Evolutionary conservation across 2,113 vertebrate species (phyloP).

Genomic region (Picathartes gymnocephalus): DNA sequence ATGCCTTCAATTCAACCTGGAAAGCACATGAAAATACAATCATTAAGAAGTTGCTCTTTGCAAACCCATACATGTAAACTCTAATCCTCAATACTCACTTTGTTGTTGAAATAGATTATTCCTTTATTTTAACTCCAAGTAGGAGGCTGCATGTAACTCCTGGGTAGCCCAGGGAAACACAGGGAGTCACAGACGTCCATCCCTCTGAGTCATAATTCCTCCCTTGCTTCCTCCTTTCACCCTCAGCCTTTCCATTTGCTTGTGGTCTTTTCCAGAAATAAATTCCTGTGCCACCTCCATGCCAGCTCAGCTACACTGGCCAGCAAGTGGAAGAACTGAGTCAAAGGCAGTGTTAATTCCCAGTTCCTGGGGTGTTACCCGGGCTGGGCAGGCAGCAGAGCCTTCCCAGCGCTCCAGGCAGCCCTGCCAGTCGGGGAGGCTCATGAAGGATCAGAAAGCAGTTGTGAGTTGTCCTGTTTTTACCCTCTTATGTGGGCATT

Average conservation of each 20-base stretch:
- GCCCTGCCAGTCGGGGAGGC: not conserved
- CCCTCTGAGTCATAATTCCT: not conserved
- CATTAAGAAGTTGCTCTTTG: not conserved
- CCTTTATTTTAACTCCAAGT: not conserved
- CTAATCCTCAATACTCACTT: not conserved
- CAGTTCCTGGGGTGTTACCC: not conserved
- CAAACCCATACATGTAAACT: not conserved
- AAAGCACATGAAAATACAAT: not conserved
- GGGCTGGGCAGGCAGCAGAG: not conserved
- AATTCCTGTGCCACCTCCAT: not conserved
- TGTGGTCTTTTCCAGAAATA: not conserved
- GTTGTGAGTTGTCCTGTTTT: not conserved
- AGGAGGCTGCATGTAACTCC: not conserved
- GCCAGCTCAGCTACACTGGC: not conserved
- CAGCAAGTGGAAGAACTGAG: not conserved
- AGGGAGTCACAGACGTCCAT: not conserved
- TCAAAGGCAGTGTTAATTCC: not conserved
- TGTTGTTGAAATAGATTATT: not conserved
- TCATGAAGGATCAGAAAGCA: fast-evolving
- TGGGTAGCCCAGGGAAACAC: not conserved
- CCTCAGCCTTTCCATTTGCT: not conserved
- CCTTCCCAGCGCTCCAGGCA: not conserved
- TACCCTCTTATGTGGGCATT: not conserved
- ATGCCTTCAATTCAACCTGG: not conserved
- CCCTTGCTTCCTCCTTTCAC: not conserved